A percentile compares a stretch with the other conserved stretches of the same genome.
These are phyloP conservation scores for Ptilodon capucinus DNA, from an alignment of 2,888 invertebrate genomes.

Conservation along the genomic window DNA sequence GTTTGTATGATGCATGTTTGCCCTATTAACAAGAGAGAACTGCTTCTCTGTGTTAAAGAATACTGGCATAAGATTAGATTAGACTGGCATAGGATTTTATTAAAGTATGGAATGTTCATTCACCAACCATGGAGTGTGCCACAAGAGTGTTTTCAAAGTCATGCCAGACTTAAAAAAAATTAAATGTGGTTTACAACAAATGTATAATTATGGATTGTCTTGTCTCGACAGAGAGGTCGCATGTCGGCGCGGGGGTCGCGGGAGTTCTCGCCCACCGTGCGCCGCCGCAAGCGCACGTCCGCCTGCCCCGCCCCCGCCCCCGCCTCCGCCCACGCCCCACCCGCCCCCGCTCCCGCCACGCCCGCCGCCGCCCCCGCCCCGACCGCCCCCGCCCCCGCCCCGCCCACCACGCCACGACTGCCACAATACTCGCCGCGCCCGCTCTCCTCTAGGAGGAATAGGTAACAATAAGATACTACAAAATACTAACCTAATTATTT, in stretches of 20 bases:
- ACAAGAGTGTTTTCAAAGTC: no score
- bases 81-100: no score
- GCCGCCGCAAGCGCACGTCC: conserved; percentile 57
- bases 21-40: no score
- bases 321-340: no score
- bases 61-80: no score
- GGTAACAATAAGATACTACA: conserved; percentile 15
- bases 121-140: no score
- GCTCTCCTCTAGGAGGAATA: conserved; percentile 21
- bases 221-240: background rate
- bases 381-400: conserved; percentile 29
- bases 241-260: conserved; percentile 15
- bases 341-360: conserved; percentile 30
- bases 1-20: no score
- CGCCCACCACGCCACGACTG: conserved; percentile 26
- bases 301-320: conserved; percentile 14
- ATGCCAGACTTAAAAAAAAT: no score
- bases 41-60: no score
- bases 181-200: no score
- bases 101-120: no score
- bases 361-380: conserved; percentile 20
- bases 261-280: conserved; percentile 65
- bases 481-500: background rate
- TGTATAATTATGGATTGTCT: background rate
- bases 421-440: conserved; percentile 32